A percentile compares a stretch with the other conserved stretches of the same genome.
These are phyloP conservation scores for Pheosia tremula DNA, from an alignment of 2,888 invertebrate genomes.

Conservation along the genomic window DNA sequence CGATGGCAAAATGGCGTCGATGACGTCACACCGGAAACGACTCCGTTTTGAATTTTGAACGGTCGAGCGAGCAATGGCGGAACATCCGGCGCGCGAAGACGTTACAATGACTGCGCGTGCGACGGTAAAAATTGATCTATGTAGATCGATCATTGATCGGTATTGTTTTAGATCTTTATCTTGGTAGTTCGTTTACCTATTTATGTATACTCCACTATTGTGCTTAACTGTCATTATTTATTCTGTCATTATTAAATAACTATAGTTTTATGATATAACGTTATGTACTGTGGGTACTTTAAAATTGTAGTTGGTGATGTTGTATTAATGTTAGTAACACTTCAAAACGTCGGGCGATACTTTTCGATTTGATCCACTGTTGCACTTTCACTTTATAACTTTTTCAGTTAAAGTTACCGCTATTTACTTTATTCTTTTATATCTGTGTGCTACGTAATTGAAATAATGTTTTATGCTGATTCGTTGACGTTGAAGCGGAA, in stretches of 20 bases:
- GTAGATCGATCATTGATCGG: slow-evolving; percentile 44
- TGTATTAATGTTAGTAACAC: neutral
- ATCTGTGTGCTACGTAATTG: slow-evolving; percentile 3
- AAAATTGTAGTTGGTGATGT: too few relatives aligned
- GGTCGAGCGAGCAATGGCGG: slow-evolving; percentile 84
- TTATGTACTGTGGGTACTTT: too few relatives aligned
- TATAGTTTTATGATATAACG: too few relatives aligned
- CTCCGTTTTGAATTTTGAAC: slow-evolving; percentile 84
- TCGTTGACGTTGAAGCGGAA: neutral
- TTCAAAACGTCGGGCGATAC: neutral
- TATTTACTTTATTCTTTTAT: slow-evolving; percentile 1
- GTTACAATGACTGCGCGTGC: slow-evolving; percentile 77
- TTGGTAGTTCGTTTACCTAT: slow-evolving; percentile 2
- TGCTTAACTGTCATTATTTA: too few relatives aligned
- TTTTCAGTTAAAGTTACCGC: slow-evolving; percentile 6
- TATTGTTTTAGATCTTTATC: slow-evolving; percentile 37
- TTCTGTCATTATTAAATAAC: too few relatives aligned
- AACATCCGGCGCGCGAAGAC: slow-evolving; percentile 82
- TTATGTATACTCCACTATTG: too few relatives aligned
- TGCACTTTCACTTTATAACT: slow-evolving; percentile 5
- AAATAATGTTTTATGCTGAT: slow-evolving; percentile 3
- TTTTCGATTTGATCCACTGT: slow-evolving; percentile 1
- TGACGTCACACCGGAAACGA: slow-evolving; percentile 82
- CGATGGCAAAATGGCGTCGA: slow-evolving; percentile 71
- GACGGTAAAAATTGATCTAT: slow-evolving; percentile 50